These are phyloP conservation scores for Ectemnius lituratus DNA, from an alignment of 2,888 invertebrate species.

Conservation along the genomic window DNA sequence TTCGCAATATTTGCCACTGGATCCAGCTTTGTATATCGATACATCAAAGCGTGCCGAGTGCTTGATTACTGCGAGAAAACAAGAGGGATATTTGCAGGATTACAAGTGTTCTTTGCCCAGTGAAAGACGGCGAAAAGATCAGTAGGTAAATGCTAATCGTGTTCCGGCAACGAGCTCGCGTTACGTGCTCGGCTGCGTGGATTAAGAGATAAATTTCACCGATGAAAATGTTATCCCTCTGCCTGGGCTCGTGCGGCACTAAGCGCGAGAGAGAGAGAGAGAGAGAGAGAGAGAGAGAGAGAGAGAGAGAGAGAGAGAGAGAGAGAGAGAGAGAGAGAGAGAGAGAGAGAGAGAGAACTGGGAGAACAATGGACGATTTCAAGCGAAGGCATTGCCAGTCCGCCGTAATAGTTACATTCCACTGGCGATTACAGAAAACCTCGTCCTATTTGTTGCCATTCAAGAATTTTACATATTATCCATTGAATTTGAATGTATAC, in stretches of 20 bases:
- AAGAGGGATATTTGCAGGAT: too few species aligned
- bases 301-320: neutral
- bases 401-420: too few species aligned
- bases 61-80: too few species aligned
- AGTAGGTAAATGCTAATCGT: too few species aligned
- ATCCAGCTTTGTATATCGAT: too few species aligned
- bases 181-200: neutral
- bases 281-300: neutral
- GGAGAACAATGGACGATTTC: conserved; percentile 4
- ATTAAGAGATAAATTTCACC: conserved; percentile 7
- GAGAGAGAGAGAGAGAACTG: neutral
- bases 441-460: too few species aligned
- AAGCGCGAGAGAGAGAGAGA: too few species aligned
- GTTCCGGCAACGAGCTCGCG: neutral
- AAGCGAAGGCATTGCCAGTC: neutral
- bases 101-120: too few species aligned
- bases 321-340: neutral
- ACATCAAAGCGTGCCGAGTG: too few species aligned
- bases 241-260: neutral
- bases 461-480: neutral
- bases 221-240: neutral
- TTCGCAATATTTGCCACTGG: too few species aligned
- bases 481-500: conserved; percentile 45
- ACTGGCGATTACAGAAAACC: too few species aligned
- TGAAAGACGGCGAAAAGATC: too few species aligned